These are phyloP conservation scores for Neopelma chrysocephalum DNA, from an alignment of 2,797 vertebrate species.

Conservation along the genomic window DNA sequence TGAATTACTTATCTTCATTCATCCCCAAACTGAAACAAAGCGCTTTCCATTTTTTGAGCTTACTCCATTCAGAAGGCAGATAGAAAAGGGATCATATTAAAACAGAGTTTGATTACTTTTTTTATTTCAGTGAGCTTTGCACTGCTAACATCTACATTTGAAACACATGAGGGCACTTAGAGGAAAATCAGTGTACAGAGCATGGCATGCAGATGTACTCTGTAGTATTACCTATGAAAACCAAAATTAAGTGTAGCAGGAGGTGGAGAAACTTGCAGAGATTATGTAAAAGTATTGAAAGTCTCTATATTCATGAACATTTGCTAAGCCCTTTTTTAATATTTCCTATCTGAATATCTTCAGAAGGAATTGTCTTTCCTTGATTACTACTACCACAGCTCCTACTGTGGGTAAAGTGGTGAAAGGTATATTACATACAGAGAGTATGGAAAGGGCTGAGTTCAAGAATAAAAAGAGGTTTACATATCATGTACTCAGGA, in stretches of 20 bases:
- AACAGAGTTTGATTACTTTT: neutral
- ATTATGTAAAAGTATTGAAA: neutral
- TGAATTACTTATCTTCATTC: neutral
- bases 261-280: neutral
- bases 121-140: neutral
- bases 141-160: neutral
- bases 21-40: neutral
- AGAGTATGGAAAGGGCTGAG: neutral
- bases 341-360: neutral
- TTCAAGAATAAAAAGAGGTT: constrained; percentile 12
- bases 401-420: neutral
- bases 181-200: neutral
- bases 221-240: neutral
- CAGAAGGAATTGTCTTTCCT: neutral
- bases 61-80: neutral
- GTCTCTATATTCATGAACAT: neutral
- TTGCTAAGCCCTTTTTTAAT: neutral
- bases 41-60: neutral
- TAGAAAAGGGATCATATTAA: neutral
- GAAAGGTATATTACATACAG: neutral
- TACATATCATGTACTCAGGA: constrained; percentile 2
- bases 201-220: neutral
- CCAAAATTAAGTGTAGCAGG: neutral
- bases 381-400: neutral
- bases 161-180: neutral